phyloP scores from a whole-genome alignment of 2,113 vertebrate genomes.

The Himantopus leucocephalus region DNA sequence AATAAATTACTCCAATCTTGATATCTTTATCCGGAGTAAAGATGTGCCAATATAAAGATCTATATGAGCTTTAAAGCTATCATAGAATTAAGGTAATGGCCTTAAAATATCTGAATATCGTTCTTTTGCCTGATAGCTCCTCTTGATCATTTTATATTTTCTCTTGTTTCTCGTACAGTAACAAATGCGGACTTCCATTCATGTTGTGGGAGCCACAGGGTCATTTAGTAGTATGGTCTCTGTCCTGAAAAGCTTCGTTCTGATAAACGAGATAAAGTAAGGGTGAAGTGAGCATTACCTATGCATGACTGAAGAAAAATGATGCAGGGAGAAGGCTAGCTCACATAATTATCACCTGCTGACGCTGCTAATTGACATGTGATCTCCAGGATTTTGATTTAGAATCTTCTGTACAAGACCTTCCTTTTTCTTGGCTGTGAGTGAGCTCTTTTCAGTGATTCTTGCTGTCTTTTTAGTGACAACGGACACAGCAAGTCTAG shows the following conservation, averaged over 20 bases:
- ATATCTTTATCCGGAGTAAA: neutral
- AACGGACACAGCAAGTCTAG: neutral
- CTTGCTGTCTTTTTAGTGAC: neutral
- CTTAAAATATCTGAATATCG: neutral
- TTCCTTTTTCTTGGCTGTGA: neutral
- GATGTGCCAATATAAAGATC: neutral
- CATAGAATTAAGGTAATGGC: neutral
- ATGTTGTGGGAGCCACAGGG: neutral
- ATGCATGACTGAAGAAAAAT: neutral
- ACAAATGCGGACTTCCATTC: neutral
- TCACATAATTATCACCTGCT: neutral
- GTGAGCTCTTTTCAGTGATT: neutral
- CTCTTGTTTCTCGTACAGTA: neutral
- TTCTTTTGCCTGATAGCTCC: neutral
- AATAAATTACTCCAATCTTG: neutral
- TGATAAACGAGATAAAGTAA: neutral
- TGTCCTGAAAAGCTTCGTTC: neutral
- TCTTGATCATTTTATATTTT: neutral
- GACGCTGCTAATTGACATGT: neutral
- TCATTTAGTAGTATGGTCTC: neutral
- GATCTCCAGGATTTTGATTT: neutral
- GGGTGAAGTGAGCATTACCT: neutral
- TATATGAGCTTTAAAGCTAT: neutral
- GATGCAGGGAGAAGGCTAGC: neutral
- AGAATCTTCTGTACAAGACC: neutral